These are phyloP conservation scores for Oscheius sp. DNA, from an alignment of 2,888 invertebrate species.

Conservation along the genomic window DNA sequence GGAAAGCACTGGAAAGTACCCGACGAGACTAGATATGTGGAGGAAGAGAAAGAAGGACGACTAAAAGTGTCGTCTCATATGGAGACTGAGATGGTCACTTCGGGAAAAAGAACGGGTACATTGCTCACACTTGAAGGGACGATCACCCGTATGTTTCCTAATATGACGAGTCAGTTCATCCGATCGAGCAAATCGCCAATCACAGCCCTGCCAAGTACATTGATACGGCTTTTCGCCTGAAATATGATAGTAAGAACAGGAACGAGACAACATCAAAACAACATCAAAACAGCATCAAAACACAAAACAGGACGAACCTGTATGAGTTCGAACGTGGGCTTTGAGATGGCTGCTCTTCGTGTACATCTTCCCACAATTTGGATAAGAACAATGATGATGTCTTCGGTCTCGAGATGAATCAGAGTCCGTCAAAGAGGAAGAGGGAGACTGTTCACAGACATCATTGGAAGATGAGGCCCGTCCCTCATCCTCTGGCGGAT, in stretches of 20 bases:
- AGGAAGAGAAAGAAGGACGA: conserved; percentile 3
- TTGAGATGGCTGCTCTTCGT: conserved; percentile 69
- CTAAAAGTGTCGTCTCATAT: conserved; percentile 55
- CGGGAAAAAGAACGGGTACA: conserved; percentile 78
- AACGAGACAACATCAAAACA: neutral
- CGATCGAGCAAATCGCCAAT: conserved; percentile 68
- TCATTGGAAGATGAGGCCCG: conserved; percentile 31
- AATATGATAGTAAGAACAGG: conserved; percentile 27
- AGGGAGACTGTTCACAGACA: conserved; percentile 48
- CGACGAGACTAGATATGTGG: neutral
- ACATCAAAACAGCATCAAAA: neutral
- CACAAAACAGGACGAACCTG: conserved; percentile 50
- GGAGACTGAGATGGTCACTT: conserved; percentile 76
- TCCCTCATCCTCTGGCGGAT: conserved; percentile 15
- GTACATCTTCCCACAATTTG: conserved; percentile 65
- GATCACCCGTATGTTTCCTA: conserved; percentile 75
- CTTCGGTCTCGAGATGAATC: conserved; percentile 34
- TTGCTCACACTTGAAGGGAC: conserved; percentile 78
- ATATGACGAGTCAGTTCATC: conserved; percentile 64
- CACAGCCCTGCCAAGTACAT: conserved; percentile 65
- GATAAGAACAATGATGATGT: conserved; percentile 53
- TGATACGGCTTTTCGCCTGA: conserved; percentile 70
- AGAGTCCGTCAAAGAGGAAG: conserved; percentile 44
- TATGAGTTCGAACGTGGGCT: conserved; percentile 67
- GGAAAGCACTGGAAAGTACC: conserved; percentile 19